A percentile compares a stretch with the other conserved stretches of the same genome.
Evolutionary conservation across 2,113 vertebrate species (phyloP).

Genomic region (Callocephalon fimbriatum): DNA sequence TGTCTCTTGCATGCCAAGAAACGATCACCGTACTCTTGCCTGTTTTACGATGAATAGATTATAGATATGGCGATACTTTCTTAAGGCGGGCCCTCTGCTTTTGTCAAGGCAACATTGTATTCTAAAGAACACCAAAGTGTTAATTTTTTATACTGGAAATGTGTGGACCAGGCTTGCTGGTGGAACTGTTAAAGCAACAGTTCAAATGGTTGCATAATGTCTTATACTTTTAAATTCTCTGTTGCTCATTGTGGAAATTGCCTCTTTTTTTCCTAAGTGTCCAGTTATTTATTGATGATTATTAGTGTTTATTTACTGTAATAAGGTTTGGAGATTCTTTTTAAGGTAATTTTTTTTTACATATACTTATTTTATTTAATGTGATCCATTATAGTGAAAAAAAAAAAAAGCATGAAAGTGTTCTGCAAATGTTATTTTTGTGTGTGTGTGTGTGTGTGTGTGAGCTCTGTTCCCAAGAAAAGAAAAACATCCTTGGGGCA

Average conservation of each 20-base stretch:
- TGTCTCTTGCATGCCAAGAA: background rate
- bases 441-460: background rate
- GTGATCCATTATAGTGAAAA: background rate
- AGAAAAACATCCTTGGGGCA: background rate
- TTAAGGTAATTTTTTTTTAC: background rate
- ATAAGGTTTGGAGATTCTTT: background rate
- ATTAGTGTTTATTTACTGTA: background rate
- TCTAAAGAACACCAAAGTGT: background rate
- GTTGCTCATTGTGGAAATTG: background rate
- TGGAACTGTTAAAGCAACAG: background rate
- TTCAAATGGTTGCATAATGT: background rate
- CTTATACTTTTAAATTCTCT: background rate
- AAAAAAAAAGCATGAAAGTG: background rate
- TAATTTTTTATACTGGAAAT: background rate
- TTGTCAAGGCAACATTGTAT: background rate
- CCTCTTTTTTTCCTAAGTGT: background rate
- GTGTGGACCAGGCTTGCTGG: background rate
- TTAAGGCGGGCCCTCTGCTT: background rate
- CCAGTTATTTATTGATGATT: background rate
- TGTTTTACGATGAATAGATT: background rate
- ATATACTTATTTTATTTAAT: background rate
- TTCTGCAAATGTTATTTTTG: background rate
- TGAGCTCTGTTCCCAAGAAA: background rate
- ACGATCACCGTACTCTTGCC: background rate
- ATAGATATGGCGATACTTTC: accelerated